Percentiles rank a stretch among this genome's conserved stretches.
Conservation (phyloP, 1,140 invertebrate species). For the Drosophila setifemur region DNA sequence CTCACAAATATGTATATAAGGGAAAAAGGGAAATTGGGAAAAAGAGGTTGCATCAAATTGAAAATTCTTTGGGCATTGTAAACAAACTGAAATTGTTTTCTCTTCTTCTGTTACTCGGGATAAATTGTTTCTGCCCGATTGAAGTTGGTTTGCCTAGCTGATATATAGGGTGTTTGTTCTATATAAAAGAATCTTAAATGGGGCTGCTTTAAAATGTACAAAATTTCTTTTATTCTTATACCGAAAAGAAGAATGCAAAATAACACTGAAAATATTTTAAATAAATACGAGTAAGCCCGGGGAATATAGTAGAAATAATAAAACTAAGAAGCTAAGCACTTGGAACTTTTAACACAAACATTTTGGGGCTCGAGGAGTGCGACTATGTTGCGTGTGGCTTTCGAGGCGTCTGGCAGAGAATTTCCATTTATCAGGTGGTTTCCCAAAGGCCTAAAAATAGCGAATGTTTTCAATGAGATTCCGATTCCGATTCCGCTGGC, state of each 20-base stretch:
- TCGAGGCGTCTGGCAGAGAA: constrained; percentile 26
- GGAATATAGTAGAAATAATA: neutral
- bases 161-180: neutral
- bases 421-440: constrained; percentile 76
- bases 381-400: constrained; percentile 8
- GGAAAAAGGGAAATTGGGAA: constrained; percentile 1
- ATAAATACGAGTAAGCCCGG: neutral
- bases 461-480: constrained; percentile 64
- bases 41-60: constrained; percentile 35
- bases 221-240: too few relatives aligned
- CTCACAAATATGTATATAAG: too few relatives aligned
- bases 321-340: constrained; percentile 1
- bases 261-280: neutral
- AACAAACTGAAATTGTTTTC: constrained; percentile 37
- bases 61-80: constrained; percentile 36
- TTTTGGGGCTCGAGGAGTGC: neutral
- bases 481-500: constrained; percentile 1
- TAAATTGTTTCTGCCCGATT: constrained; percentile 34
- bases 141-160: constrained; percentile 9
- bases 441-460: constrained; percentile 76
- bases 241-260: neutral
- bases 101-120: neutral
- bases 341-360: constrained; percentile 47
- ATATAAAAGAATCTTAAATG: neutral
- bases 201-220: too few relatives aligned